phyloP scores from a whole-genome alignment of 2,888 invertebrate species.

The Thymelicus lineola region DNA sequence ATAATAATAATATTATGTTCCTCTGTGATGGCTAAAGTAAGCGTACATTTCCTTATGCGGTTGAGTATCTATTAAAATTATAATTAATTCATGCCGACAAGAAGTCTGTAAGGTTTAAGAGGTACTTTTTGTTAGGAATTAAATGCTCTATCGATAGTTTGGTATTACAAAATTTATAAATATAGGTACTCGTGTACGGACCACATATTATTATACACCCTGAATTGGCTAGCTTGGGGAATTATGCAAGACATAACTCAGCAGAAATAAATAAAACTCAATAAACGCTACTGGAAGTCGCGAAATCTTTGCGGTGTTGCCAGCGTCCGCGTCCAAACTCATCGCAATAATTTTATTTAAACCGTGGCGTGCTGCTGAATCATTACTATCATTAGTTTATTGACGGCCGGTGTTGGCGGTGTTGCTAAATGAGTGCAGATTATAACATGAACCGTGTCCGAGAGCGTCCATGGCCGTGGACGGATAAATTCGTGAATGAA shows the following conservation, averaged over 20 bases:
- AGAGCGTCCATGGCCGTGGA: conserved; percentile 62
- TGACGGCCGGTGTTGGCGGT: conserved; percentile 23
- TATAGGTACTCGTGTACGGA: no score
- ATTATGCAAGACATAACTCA: no score
- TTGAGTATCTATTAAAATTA: no score
- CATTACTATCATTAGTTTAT: conserved; percentile 20
- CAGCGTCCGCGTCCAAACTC: not conserved
- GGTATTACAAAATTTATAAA: not conserved
- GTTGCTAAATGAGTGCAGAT: conserved; percentile 40
- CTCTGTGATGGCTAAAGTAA: not conserved
- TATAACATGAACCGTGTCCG: conserved; percentile 37
- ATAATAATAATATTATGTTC: not conserved
- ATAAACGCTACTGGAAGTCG: not conserved
- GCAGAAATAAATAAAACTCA: no score
- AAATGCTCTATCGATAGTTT: not conserved
- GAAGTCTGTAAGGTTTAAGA: no score
- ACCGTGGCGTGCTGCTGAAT: conserved; percentile 18
- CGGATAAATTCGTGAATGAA: conserved; percentile 77
- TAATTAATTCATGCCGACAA: no score
- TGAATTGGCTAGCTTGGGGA: no score
- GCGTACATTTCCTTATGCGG: not conserved
- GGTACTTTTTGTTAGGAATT: no score
- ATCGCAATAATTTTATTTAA: conserved; percentile 18
- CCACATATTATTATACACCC: no score
- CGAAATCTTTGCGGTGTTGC: not conserved